Conservation (phyloP, 2,888 invertebrate species). For the Amiota minor region DNA sequence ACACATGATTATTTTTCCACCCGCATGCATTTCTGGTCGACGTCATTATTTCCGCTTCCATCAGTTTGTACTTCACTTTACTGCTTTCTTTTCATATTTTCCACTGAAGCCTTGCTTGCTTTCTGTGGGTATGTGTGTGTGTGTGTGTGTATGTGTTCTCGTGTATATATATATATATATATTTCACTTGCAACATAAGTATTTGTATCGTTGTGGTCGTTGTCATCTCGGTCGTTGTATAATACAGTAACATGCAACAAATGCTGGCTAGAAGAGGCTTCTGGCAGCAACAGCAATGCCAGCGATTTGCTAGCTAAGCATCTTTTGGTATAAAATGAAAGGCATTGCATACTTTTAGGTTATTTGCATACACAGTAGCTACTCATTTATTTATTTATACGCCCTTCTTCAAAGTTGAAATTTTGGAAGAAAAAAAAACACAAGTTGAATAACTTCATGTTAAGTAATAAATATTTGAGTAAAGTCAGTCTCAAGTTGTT, state of each 20-base stretch:
- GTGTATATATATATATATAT: background rate
- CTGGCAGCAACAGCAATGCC: background rate
- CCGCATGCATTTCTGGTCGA: constrained; percentile 21
- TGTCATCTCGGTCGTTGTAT: too few species aligned
- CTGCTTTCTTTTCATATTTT: too few species aligned
- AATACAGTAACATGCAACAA: constrained; percentile 7
- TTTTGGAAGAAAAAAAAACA: too few species aligned
- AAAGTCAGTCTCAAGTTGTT: too few species aligned
- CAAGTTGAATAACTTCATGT: too few species aligned
- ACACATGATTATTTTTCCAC: constrained; percentile 18
- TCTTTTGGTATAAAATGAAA: constrained; percentile 13
- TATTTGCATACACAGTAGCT: background rate
- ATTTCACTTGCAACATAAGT: constrained; percentile 8
- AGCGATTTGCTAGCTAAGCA: background rate
- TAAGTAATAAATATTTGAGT: too few species aligned
- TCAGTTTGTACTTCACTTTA: too few species aligned
- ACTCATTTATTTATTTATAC: too few species aligned
- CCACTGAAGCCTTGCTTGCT: background rate
- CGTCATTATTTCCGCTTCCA: background rate
- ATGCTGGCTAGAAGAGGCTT: background rate
- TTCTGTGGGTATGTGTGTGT: background rate
- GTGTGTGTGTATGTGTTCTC: constrained; percentile 11
- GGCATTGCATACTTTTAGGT: constrained; percentile 17
- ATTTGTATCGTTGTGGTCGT: constrained; percentile 17
- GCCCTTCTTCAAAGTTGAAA: too few species aligned